Base-by-base conservation (phyloP, 2,113 vertebrate species). In the Mohoua ochrocephala region DNA sequence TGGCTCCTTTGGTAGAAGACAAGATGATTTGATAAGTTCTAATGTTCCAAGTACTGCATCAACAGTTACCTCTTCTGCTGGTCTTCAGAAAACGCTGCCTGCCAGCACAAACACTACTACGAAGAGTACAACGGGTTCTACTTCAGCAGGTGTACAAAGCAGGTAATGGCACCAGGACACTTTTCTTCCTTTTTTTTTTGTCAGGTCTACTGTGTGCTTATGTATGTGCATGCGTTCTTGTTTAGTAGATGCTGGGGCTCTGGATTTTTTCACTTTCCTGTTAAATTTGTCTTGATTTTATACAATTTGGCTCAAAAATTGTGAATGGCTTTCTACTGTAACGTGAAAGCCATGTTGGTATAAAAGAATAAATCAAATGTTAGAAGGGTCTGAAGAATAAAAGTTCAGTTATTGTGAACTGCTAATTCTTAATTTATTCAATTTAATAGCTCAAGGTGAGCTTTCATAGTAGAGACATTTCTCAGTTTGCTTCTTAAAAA, bases 41-140 rank as follows among this genome's bases (percentile, higher is more conserved):
- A 98, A 97, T 96, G 95, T 99, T 97, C 98, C 98, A 97, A 98
- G 97, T 98, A 97, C 98, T 98, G 98, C 98, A 98, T 98, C 99
- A 98, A 99, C 99, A 94, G 98, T 99, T 99, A 99, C 99, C 98
- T 99, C 99, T 96, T 98, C 99, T 96, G 98, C 98, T 93, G 99
- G 99, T 97, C 98, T 98, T 95, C 99, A 98, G 97, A 98, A 99
- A 94, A 97, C 98, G 91, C 97, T 99, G 94, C 97, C 99, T 96
- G 98, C 98, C 94, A 98, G 98, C 97, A 73, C 98, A 97, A 99
- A 98, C 97, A 98, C 98, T 97, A 95, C 98, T 97, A 77, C 98
- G 81, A 98, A 98, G 97, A 97, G 93, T 96, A 95, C 98, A 97
- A 97, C 97, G 42, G 97, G 98, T 96, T 98, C 97, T 94, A 97